Percentiles rank a stretch among this genome's conserved stretches.
Conservation (phyloP, 2,888 invertebrate genomes). For the Tenthredo livida region DNA sequence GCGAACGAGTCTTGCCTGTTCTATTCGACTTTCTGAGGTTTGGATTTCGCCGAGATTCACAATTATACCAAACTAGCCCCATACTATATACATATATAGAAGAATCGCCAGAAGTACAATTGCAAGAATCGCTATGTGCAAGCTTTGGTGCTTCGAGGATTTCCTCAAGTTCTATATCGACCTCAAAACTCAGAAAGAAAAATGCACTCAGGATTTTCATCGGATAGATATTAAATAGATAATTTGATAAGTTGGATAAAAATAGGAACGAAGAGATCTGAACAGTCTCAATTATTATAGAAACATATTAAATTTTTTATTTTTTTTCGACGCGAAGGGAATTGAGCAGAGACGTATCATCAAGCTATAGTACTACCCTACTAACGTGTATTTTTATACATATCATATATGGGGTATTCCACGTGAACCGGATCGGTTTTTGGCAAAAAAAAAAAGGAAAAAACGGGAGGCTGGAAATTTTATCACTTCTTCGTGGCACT, state of each 20-base stretch:
- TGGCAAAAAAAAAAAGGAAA: too few species aligned
- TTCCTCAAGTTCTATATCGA: not conserved
- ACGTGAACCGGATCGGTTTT: too few species aligned
- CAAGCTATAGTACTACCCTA: not conserved
- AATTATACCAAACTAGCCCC: not conserved
- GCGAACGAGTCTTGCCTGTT: conserved; percentile 23
- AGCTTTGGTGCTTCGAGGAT: not conserved
- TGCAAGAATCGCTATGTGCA: not conserved
- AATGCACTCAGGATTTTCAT: not conserved
- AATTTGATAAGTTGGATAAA: too few species aligned
- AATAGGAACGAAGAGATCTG: too few species aligned
- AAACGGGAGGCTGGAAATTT: too few species aligned
- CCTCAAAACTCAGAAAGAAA: not conserved
- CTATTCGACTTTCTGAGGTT: conserved; percentile 12
- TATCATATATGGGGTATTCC: too few species aligned
- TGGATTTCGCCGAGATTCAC: not conserved
- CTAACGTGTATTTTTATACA: not conserved
- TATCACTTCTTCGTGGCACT: too few species aligned
- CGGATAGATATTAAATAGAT: not conserved
- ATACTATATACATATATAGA: not conserved
- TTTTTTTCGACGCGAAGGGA: not conserved
- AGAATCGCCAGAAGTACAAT: not conserved
- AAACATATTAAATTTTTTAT: too few species aligned
- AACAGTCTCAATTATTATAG: too few species aligned
- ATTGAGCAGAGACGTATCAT: not conserved